These are phyloP conservation scores for Lagopus muta DNA, from an alignment of 2,113 vertebrate genomes.

Conservation along the genomic window DNA sequence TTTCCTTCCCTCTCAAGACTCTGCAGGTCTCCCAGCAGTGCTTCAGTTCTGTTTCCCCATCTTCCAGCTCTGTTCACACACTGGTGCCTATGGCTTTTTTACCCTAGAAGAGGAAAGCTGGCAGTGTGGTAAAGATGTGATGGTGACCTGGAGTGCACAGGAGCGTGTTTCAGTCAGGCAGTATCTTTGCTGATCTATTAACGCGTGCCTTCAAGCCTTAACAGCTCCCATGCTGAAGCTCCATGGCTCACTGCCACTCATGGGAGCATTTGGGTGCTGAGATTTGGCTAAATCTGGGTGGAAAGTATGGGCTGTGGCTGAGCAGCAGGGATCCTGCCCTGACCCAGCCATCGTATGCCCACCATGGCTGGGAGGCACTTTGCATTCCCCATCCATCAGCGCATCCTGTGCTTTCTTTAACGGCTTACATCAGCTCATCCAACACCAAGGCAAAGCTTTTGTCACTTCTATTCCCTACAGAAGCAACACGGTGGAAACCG, in stretches of 20 bases:
- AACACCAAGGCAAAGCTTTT: neutral
- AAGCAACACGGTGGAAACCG: accelerated
- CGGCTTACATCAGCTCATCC: neutral
- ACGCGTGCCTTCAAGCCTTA: accelerated
- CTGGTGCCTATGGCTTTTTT: neutral
- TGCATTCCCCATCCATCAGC: neutral
- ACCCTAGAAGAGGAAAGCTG: neutral
- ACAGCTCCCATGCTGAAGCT: neutral
- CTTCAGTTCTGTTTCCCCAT: neutral
- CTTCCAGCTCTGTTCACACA: neutral
- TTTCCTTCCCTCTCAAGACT: neutral
- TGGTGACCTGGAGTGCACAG: neutral
- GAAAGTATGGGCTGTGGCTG: accelerated
- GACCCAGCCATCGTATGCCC: accelerated
- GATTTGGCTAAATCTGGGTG: neutral
- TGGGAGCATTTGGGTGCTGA: accelerated
- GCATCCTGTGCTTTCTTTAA: neutral
- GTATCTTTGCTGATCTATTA: neutral
- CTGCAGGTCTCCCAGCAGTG: neutral
- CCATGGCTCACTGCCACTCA: accelerated
- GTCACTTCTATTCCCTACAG: neutral
- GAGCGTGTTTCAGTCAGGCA: accelerated
- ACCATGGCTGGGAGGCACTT: neutral
- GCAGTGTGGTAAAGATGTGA: accelerated
- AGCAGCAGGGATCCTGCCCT: neutral